Conservation (phyloP, 1,140 invertebrate species). For the Euura saliciscinereae region DNA sequence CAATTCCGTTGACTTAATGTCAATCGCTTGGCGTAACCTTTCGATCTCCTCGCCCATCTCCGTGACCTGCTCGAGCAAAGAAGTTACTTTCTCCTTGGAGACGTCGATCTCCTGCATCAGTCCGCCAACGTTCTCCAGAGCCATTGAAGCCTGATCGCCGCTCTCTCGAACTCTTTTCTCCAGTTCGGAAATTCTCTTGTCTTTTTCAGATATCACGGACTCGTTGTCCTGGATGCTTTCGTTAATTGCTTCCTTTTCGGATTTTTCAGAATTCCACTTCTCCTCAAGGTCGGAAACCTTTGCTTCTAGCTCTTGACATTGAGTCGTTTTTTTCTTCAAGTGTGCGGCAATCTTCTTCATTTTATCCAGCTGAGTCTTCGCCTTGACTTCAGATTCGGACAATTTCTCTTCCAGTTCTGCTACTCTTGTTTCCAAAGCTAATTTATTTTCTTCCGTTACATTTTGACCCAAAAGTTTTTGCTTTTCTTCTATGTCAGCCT, state of each 20-base stretch:
- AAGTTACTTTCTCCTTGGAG: constrained; percentile 27
- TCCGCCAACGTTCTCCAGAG: constrained; percentile 23
- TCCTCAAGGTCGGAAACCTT: constrained; percentile 43
- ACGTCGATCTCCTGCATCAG: constrained; percentile 29
- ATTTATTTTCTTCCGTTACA: constrained; percentile 36
- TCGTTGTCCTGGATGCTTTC: constrained; percentile 40
- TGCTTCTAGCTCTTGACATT: constrained; percentile 70
- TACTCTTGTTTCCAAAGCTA: constrained; percentile 36
- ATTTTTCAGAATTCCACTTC: constrained; percentile 43
- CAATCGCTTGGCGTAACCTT: constrained; percentile 36
- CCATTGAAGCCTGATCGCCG: constrained; percentile 22
- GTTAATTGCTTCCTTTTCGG: constrained; percentile 47
- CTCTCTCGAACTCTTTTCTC: constrained; percentile 30
- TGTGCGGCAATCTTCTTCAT: constrained; percentile 78
- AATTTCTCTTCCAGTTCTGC: constrained; percentile 43
- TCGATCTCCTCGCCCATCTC: constrained; percentile 28
- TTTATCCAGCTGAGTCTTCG: constrained; percentile 64
- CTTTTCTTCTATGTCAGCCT: constrained; percentile 37
- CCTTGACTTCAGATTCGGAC: constrained; percentile 34
- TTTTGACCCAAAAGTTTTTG: constrained; percentile 28
- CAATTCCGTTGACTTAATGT: constrained; percentile 25
- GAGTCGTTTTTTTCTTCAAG: constrained; percentile 72
- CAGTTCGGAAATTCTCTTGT: constrained; percentile 41
- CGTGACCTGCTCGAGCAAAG: constrained; percentile 27
- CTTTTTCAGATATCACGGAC: constrained; percentile 35